Conservation (phyloP, 2,797 vertebrate species). For the Intellagama lesueurii region DNA sequence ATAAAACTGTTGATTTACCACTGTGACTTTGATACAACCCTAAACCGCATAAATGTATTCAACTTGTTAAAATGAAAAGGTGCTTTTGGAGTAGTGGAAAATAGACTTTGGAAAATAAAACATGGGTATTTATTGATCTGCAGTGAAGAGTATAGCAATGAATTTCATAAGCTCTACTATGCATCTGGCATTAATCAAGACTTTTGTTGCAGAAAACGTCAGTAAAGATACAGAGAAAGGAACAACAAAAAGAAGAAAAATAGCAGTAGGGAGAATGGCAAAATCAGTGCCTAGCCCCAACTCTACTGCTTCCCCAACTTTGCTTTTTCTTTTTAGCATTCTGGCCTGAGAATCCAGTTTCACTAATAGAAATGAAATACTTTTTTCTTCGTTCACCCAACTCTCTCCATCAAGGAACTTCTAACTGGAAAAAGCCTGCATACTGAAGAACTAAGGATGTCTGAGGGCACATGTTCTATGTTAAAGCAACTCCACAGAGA, state of each 20-base stretch:
- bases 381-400: conserved; percentile 6
- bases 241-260: conserved; percentile 52
- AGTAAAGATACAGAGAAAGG: conserved; percentile 49
- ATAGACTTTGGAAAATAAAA: conserved; percentile 69
- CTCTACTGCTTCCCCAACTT: background rate
- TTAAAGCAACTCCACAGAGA: conserved; percentile 22
- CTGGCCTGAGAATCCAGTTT: conserved; percentile 26
- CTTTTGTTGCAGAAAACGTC: conserved; percentile 61
- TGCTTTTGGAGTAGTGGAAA: conserved; percentile 49
- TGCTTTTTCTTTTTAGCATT: background rate
- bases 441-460: background rate
- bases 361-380: conserved; percentile 18
- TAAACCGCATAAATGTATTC: conserved; percentile 46
- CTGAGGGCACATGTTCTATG: conserved; percentile 4
- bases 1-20: conserved; percentile 50
- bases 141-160: conserved; percentile 70
- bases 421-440: background rate
- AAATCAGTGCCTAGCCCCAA: conserved; percentile 45
- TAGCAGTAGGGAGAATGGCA: conserved; percentile 54
- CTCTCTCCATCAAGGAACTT: background rate
- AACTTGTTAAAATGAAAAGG: conserved; percentile 53
- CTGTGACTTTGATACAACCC: conserved; percentile 52
- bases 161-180: conserved; percentile 67
- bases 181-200: conserved; percentile 70
- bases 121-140: conserved; percentile 70